Evolutionary conservation across 2,113 vertebrate species (phyloP), one percentile per base, ranked within the genome.

Genomic region (Holacanthus passer): DNA sequence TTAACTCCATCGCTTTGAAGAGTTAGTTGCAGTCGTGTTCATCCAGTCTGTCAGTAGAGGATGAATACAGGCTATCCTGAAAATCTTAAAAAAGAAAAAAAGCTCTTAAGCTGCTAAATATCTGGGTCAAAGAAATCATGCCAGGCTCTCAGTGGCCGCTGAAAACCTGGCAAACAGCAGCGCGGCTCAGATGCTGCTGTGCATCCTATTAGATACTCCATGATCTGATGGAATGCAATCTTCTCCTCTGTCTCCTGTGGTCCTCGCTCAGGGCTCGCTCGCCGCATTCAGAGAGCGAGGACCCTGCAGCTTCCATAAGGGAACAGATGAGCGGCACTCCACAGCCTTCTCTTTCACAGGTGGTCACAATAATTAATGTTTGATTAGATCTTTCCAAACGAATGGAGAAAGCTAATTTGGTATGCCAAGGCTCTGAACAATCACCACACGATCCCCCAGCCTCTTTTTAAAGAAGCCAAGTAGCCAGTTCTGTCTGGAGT

Each of bases 301-400:
- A 86, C 81, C 77, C 73, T 79, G 79, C 77, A 81, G 75, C 62
- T 74, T 60, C 77, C 81, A 67, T 77, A 59, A 69, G 76, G 80
- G 80, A 90, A 77, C 87, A 85, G 88, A 92, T 87, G 82, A 88
- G 71, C 81, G 73, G 59, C 77, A 74, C 79, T 82, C 70, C 16
- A 52, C 58, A 73, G 58, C 73, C 48, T 37, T 48, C 79, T 50
- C 55, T 83, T 90, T 90, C 88, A 92, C 90, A 94, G 93, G 92
- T 94, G 91, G 86, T 78, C 82, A 74, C 50, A 77, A 86, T 91
- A 93, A 94, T 95, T 94, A 89, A 86, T 80, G 87, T 87, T 91
- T 94, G 86, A 94, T 95, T 89, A 90, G 75, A 84, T 87, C 81
- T 79, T 83, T 79, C 79, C 76, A 85, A 87, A 86, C 89, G 80